Evolutionary conservation across 2,113 vertebrate genomes (phyloP).

Genomic region (Oceanodroma tethys): DNA sequence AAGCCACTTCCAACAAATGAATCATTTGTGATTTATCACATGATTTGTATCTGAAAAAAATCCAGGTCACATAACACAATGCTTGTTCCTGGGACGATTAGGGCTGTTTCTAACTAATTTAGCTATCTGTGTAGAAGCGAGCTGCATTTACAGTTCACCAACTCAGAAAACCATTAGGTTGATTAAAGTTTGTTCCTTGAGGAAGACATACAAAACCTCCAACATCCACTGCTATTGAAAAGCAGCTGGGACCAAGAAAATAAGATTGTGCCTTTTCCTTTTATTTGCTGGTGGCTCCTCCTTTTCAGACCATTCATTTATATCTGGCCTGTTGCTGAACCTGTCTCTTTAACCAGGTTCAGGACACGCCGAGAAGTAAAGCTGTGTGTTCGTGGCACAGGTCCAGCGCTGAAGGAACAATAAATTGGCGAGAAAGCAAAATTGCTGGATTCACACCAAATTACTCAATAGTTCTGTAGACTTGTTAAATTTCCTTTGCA

Average conservation of each 20-base stretch:
- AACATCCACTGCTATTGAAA: background rate
- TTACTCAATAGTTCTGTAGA: background rate
- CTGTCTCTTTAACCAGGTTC: background rate
- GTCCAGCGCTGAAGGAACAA: slow-evolving; percentile 6
- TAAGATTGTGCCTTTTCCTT: background rate
- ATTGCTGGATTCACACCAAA: slow-evolving; percentile 1
- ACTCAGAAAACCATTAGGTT: background rate
- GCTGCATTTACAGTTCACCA: background rate
- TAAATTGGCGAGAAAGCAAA: slow-evolving; percentile 9
- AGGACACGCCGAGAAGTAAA: background rate
- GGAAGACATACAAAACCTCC: background rate
- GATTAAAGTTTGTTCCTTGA: background rate
- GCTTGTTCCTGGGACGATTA: background rate
- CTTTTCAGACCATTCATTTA: background rate
- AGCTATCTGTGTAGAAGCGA: background rate
- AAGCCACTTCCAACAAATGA: background rate
- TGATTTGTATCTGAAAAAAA: background rate
- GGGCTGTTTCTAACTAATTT: background rate
- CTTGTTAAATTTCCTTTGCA: background rate
- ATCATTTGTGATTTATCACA: background rate
- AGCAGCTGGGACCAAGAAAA: background rate
- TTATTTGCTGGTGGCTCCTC: background rate
- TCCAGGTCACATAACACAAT: background rate
- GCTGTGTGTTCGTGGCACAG: background rate
- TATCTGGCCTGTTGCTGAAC: background rate